Base-by-base conservation (phyloP, 2,797 vertebrate genomes). In the Neosilurus mollespiculum region DNA sequence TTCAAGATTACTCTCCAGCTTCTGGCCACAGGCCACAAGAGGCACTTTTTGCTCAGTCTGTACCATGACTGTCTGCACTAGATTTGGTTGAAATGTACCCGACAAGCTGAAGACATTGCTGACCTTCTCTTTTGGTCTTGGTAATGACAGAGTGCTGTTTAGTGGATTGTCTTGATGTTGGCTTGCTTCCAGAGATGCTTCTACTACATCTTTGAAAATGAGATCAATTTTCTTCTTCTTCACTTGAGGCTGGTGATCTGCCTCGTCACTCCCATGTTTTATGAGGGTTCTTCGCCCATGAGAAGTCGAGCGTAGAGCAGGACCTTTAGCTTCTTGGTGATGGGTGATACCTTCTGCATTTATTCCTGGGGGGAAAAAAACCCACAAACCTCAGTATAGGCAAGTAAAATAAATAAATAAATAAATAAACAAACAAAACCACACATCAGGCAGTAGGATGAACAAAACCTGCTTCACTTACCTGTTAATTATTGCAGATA, bases 221-320 rank as follows among this genome's bases (percentile, higher is more conserved):
- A 98, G 95, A 90, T 98, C 96, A 2, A 98, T 98, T 90, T 97
- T 98, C 92, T 98, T 98, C 92, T 96, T 98, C 93, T 99, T 98
- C 80, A 96, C 90, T 59, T 96, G 96, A 81, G 95, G 92, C 83
- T 96, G 95, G 7, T 89, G 78, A 2, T 97, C 96, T 1, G 92
- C 91, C 76, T 97, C 97, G 0, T 97, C 96, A 71, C 89, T 92
- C 69, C 90, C 88, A 77, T 94, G 95, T 86, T 96, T 97, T 80
- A 83, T 91, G 91, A 85, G 93, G 90, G 89, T 94, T 90, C 92
- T 93, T 94, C 90, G 95, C 86, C 92, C 94, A 89, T 93, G 96
- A 85, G 95, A 89, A 64, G 91, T 90, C 1, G 93, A 81, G 34
- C 95, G 89, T 2, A 95, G 94, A 70, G 95, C 81, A 1, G 92